phyloP scores from a whole-genome alignment of 1,140 invertebrate genomes.

The Neodiprion fabricii region DNA sequence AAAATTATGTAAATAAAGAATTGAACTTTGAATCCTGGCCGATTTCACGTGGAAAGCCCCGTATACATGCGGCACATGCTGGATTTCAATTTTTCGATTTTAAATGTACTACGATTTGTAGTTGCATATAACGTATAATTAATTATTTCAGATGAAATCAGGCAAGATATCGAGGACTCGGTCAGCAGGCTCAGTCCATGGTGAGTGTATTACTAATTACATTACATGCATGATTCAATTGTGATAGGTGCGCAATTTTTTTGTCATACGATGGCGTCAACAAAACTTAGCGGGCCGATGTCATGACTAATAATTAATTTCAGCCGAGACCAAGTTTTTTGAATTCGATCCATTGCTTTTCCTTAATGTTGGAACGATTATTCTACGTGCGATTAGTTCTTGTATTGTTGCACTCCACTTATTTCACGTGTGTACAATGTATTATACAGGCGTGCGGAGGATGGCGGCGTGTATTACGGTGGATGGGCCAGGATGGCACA shows the following conservation, averaged over 20 bases:
- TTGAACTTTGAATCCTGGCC: no score
- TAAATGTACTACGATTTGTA: no score
- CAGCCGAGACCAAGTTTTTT: slow-evolving; percentile 14
- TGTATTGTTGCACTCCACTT: no score
- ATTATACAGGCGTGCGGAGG: slow-evolving; percentile 78
- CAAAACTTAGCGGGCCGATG: slow-evolving; percentile 4
- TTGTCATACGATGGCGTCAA: neutral
- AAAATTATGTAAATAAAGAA: no score
- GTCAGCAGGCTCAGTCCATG: slow-evolving; percentile 94
- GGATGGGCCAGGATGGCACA: slow-evolving; percentile 99
- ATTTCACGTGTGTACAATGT: no score
- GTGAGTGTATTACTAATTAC: slow-evolving; percentile 58
- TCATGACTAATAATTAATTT: slow-evolving; percentile 11
- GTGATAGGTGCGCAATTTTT: neutral
- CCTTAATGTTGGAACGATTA: no score
- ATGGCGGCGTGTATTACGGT: slow-evolving; percentile 87
- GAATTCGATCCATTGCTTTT: neutral
- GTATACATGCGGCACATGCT: no score
- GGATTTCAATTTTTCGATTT: no score
- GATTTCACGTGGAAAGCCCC: no score
- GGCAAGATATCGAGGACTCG: slow-evolving; percentile 98
- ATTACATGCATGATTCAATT: neutral
- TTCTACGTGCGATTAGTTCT: no score
- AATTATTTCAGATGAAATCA: slow-evolving; percentile 85
- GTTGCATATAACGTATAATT: no score